These are phyloP conservation scores for Syndactyla subalaris DNA, from an alignment of 2,797 vertebrate species.

Conservation along the genomic window DNA sequence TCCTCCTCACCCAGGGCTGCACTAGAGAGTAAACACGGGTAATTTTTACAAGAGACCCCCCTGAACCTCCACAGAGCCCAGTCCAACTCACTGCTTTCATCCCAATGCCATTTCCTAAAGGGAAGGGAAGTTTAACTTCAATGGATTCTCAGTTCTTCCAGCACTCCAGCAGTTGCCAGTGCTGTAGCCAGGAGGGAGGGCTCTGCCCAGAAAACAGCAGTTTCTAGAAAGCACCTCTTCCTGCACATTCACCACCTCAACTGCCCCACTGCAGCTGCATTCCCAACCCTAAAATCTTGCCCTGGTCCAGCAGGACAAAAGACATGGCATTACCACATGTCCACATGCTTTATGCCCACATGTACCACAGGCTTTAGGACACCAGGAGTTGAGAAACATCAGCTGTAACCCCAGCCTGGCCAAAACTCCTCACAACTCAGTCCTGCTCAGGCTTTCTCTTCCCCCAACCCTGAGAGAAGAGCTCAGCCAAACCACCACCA, in stretches of 20 bases:
- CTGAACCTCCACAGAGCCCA: not conserved
- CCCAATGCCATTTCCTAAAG: not conserved
- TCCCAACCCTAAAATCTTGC: not conserved
- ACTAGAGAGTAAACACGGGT: rapidly evolving
- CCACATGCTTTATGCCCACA: no score
- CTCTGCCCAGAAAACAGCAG: not conserved
- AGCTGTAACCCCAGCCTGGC: not conserved
- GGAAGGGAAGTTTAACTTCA: not conserved
- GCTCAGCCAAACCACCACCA: not conserved
- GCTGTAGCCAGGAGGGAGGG: not conserved
- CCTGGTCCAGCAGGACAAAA: not conserved
- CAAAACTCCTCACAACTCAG: not conserved
- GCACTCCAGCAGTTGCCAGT: rapidly evolving
- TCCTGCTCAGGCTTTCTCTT: not conserved
- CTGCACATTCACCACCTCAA: rapidly evolving
- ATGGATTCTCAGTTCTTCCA: not conserved
- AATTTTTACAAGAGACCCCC: not conserved
- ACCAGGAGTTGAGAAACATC: not conserved
- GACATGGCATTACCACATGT: no score
- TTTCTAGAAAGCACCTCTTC: not conserved
- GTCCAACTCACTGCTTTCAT: not conserved
- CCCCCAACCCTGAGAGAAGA: not conserved
- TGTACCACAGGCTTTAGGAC: not conserved
- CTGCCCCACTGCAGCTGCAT: not conserved
- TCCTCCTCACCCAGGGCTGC: rapidly evolving